Percentiles rank a stretch among this genome's conserved stretches.
Evolutionary conservation across 2,113 vertebrate species (phyloP).

Genomic region (Parus major): DNA sequence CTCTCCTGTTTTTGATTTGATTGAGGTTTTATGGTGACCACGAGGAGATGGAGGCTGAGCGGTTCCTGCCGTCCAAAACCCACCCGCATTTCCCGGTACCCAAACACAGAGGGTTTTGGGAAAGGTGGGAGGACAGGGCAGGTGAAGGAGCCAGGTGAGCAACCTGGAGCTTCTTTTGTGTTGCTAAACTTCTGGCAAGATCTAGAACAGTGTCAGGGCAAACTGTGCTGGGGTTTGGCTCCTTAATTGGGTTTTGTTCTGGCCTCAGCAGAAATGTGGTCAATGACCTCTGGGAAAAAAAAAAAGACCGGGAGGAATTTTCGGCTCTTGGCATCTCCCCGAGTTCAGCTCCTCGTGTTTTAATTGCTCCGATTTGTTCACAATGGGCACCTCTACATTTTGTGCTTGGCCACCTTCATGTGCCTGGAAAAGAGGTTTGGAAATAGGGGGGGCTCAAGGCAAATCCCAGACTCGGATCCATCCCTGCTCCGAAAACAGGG

Average conservation of each 20-base stretch:
- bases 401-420: accelerated
- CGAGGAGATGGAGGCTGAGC: accelerated
- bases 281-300: background rate
- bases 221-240: background rate
- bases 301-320: background rate
- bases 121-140: background rate
- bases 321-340: accelerated
- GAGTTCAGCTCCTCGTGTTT: accelerated
- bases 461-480: background rate
- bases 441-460: accelerated
- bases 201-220: background rate
- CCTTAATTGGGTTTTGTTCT: background rate
- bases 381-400: background rate
- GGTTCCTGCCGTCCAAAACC: accelerated
- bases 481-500: background rate
- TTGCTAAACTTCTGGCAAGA: background rate
- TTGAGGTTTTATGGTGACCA: background rate
- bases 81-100: accelerated
- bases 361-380: background rate
- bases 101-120: accelerated
- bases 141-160: background rate
- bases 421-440: background rate
- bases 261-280: background rate
- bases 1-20: background rate
- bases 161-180: background rate